These are phyloP conservation scores for Zapornia atra DNA, from an alignment of 2,113 vertebrate genomes.

Conservation along the genomic window DNA sequence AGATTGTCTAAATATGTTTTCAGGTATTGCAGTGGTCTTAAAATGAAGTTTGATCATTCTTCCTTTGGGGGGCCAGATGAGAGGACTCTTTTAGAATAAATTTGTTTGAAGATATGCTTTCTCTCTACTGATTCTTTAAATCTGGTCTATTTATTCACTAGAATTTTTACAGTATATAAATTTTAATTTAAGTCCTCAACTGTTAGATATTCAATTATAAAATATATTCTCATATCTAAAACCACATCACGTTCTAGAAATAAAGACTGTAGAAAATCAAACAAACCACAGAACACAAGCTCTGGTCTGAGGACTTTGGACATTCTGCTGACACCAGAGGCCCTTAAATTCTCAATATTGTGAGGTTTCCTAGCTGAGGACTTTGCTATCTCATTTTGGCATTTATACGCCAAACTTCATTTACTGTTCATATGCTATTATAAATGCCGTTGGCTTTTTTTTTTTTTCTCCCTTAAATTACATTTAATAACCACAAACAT, in stretches of 20 bases:
- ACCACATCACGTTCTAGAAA: not conserved
- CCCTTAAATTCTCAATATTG: not conserved
- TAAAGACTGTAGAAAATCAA: not conserved
- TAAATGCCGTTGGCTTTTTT: not conserved
- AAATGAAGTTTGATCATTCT: not conserved
- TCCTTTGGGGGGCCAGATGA: not conserved
- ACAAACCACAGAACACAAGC: not conserved
- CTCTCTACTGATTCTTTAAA: not conserved
- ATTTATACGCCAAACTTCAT: not conserved
- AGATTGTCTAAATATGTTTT: not conserved
- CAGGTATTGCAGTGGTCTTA: not conserved
- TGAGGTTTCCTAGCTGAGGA: not conserved
- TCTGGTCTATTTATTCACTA: not conserved
- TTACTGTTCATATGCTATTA: not conserved
- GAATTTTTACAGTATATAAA: not conserved
- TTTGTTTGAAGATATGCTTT: not conserved
- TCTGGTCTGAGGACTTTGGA: not conserved
- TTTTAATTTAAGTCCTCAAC: not conserved
- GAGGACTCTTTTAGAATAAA: not conserved
- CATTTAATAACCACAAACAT: not conserved
- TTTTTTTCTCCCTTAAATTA: not conserved
- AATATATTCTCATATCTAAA: not conserved
- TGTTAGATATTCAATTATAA: not conserved
- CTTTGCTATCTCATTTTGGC: not conserved
- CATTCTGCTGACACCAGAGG: not conserved